phyloP scores from a whole-genome alignment of 2,888 invertebrate genomes.

The Drosophila siamana region DNA sequence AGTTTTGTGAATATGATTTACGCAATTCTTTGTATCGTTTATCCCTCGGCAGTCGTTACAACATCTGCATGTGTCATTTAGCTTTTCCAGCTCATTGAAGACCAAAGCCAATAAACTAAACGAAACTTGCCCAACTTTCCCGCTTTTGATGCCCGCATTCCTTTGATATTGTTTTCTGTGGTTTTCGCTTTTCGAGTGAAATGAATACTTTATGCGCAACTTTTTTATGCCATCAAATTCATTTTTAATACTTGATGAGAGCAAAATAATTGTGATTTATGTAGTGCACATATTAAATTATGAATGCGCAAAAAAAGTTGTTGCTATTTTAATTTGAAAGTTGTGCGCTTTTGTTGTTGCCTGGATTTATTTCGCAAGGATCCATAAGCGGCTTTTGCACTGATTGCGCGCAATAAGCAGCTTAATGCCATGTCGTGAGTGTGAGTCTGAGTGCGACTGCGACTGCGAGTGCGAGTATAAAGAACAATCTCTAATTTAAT shows the following conservation, averaged over 20 bases:
- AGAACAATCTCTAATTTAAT: constrained; percentile 62
- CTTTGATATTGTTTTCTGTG: background rate
- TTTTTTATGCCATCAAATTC: background rate
- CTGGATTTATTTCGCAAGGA: constrained; percentile 13
- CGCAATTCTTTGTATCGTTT: background rate
- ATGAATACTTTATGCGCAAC: constrained; percentile 6
- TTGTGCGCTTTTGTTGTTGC: constrained; percentile 20
- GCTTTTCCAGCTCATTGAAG: constrained; percentile 9
- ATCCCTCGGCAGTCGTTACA: background rate
- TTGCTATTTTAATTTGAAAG: constrained; percentile 17
- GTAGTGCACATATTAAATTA: constrained; percentile 19
- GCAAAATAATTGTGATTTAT: constrained; percentile 17
- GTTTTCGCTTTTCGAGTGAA: background rate
- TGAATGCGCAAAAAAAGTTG: constrained; percentile 5
- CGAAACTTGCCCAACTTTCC: background rate
- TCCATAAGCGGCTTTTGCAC: constrained; percentile 54
- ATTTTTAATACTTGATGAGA: background rate
- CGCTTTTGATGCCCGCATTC: background rate
- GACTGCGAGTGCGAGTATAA: constrained; percentile 14
- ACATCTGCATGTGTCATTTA: constrained; percentile 4
- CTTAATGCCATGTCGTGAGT: constrained; percentile 50
- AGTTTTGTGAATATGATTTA: constrained; percentile 2
- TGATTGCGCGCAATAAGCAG: constrained; percentile 68
- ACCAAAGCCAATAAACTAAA: background rate
- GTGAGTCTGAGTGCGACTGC: constrained; percentile 28